Conservation (phyloP, 1,140 invertebrate species). For the Mesaphorura yosii region DNA sequence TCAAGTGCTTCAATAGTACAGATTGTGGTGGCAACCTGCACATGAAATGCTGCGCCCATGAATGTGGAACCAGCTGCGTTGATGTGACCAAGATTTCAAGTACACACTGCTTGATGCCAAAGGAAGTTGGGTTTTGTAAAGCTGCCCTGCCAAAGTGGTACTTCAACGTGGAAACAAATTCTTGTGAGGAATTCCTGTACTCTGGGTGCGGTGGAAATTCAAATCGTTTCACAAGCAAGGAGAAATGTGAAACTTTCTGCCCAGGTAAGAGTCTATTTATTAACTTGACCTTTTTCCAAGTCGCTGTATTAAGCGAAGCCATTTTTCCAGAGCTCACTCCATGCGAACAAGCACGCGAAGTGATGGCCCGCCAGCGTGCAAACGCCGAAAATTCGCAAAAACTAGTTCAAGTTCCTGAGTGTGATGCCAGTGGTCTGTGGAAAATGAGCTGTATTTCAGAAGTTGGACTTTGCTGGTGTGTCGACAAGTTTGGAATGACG, state of each 20-base stretch:
- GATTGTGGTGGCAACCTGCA: too few species aligned
- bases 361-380: too few species aligned
- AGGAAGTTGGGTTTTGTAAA: conserved; percentile 10
- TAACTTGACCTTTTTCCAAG: too few species aligned
- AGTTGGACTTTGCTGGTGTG: conserved; percentile 73
- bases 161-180: conserved; percentile 64
- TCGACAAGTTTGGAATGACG: conserved; percentile 62
- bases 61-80: too few species aligned
- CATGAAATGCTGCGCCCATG: too few species aligned
- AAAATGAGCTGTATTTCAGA: conserved; percentile 64
- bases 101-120: conserved; percentile 3
- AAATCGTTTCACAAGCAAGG: conserved; percentile 74
- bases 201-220: conserved; percentile 66
- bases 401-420: conserved; percentile 58
- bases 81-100: too few species aligned
- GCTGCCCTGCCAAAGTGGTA: conserved; percentile 50
- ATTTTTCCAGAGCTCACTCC: too few species aligned
- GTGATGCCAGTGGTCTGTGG: conserved; percentile 62
- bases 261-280: too few species aligned
- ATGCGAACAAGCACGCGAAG: conserved; percentile 63
- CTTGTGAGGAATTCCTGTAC: conserved; percentile 57
- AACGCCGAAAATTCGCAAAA: too few species aligned
- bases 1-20: too few species aligned
- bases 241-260: conserved; percentile 48
- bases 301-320: too few species aligned